Conservation (phyloP, 2,797 vertebrate species). For the Fratercula arctica region DNA sequence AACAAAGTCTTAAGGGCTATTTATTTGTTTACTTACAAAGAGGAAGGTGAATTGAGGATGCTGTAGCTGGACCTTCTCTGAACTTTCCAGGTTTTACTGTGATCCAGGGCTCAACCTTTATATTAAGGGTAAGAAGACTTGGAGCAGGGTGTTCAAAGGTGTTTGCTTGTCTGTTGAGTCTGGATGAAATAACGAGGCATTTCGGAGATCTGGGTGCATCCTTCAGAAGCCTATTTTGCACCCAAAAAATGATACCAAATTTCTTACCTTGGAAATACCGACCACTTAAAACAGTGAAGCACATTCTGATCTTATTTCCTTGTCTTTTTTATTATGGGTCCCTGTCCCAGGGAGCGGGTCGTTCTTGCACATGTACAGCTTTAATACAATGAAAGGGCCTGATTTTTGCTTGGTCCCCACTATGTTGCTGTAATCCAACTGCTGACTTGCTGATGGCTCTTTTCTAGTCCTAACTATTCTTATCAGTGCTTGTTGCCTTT, state of each 20-base stretch:
- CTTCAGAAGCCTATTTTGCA: neutral
- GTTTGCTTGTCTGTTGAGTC: neutral
- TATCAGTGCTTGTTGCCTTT: neutral
- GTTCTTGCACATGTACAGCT: neutral
- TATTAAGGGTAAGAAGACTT: neutral
- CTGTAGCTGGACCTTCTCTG: neutral
- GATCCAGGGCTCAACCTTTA: neutral
- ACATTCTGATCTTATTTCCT: neutral
- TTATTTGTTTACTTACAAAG: neutral
- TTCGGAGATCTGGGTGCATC: neutral
- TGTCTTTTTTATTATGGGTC: neutral
- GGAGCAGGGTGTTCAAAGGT: neutral
- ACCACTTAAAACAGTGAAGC: too few relatives aligned
- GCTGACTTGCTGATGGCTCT: neutral
- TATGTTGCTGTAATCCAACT: neutral
- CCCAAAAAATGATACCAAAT: neutral
- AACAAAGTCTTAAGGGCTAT: neutral
- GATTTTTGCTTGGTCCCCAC: neutral
- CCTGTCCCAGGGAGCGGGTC: neutral
- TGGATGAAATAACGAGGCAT: neutral
- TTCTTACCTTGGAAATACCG: neutral
- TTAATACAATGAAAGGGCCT: neutral
- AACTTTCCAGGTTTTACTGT: neutral
- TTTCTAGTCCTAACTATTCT: neutral
- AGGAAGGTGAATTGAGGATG: neutral